Percentiles rank a stretch among this genome's conserved stretches.
phyloP scores from a whole-genome alignment of 2,113 vertebrate genomes.

The Oreochromis tanganicae region DNA sequence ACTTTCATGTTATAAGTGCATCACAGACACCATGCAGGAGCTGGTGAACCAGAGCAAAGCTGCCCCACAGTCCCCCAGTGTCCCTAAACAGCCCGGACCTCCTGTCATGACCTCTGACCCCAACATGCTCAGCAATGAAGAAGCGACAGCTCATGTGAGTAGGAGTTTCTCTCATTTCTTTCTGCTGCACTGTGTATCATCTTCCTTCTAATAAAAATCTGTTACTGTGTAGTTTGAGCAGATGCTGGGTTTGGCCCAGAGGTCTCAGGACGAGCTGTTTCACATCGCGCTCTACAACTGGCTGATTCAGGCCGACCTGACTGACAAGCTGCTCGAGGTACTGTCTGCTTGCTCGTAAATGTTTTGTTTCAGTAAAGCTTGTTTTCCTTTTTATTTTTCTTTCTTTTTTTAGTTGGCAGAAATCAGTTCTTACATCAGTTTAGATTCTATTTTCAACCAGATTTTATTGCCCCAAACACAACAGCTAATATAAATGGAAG shows the following conservation, averaged over 20 bases:
- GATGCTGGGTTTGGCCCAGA: constrained; percentile 87
- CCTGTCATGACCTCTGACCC: constrained; percentile 93
- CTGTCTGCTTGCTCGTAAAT: background rate
- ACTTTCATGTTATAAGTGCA: constrained; percentile 91
- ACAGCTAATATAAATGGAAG: background rate
- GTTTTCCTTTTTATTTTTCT: background rate
- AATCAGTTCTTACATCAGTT: background rate
- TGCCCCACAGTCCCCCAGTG: constrained; percentile 95
- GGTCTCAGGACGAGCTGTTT: constrained; percentile 93
- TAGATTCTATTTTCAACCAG: background rate
- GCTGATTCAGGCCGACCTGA: constrained; percentile 91
- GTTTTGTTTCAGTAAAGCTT: background rate
- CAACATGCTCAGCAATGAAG: constrained; percentile 98
- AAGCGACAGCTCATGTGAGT: constrained; percentile 92
- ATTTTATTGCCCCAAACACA: background rate
- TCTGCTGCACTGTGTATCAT: background rate
- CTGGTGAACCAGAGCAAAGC: constrained; percentile 97
- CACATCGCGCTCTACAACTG: constrained; percentile 97
- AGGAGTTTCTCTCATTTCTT: background rate
- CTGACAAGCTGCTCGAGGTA: constrained; percentile 94
- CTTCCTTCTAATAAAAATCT: background rate
- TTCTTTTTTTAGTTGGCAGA: background rate
- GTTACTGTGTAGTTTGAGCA: constrained; percentile 85
- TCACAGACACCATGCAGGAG: constrained; percentile 96
- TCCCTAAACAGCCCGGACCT: constrained; percentile 95